These are phyloP conservation scores for Caenorhabditis uteleia DNA, from an alignment of 2,888 invertebrate genomes.

Conservation along the genomic window DNA sequence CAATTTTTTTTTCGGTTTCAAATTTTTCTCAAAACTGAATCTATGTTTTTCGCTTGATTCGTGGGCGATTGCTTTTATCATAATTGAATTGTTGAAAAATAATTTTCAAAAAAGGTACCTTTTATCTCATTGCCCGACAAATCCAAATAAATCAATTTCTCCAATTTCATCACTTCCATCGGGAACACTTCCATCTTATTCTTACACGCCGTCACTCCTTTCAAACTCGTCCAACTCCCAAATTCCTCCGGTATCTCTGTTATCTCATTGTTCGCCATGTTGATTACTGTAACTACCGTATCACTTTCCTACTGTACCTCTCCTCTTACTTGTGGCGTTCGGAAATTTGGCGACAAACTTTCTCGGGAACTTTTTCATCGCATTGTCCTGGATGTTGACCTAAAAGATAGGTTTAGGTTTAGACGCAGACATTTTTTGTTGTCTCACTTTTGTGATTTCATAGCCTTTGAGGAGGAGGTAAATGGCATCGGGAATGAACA, in stretches of 20 bases:
- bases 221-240: slow-evolving; percentile 46
- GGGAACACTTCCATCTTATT: slow-evolving; percentile 56
- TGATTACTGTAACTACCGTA: slow-evolving; percentile 60
- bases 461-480: slow-evolving; percentile 60
- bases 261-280: slow-evolving; percentile 58
- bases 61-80: too few species aligned
- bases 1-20: too few species aligned
- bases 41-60: too few species aligned
- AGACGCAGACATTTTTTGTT: too few species aligned
- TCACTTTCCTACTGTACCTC: too few species aligned
- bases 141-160: slow-evolving; percentile 51
- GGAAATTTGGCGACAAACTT: slow-evolving; percentile 61
- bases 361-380: slow-evolving; percentile 62
- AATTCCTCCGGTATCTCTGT: slow-evolving; percentile 57
- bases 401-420: too few species aligned
- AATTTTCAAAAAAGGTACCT: too few species aligned
- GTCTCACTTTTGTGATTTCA: slow-evolving; percentile 41
- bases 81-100: too few species aligned
- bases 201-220: slow-evolving; percentile 53
- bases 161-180: slow-evolving; percentile 38
- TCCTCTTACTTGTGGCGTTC: slow-evolving; percentile 29
- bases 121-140: slow-evolving; percentile 52
- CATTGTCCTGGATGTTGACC: slow-evolving; percentile 50
- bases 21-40: too few species aligned
- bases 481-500: slow-evolving; percentile 65